These are phyloP conservation scores for Oreotrochilus melanogaster DNA, from an alignment of 2,113 vertebrate species.

Conservation along the genomic window DNA sequence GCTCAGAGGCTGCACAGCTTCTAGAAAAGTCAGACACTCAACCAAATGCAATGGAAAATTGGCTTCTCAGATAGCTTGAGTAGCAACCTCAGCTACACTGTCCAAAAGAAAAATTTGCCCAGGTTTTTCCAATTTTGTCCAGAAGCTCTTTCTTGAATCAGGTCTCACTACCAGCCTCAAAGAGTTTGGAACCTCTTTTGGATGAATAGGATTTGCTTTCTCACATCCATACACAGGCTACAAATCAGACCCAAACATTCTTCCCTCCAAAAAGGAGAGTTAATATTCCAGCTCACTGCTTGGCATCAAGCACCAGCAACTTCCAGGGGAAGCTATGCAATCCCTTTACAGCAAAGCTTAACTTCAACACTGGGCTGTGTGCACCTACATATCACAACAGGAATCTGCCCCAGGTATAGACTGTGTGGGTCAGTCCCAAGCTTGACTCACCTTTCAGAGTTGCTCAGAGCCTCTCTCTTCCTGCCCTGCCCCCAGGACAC, in stretches of 20 bases:
- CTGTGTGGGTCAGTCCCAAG: accelerated
- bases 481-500: not conserved
- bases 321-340: not conserved
- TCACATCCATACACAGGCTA: not conserved
- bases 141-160: not conserved
- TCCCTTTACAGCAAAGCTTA: not conserved
- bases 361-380: accelerated
- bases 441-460: not conserved
- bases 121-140: not conserved
- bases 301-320: not conserved
- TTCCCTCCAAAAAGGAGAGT: not conserved
- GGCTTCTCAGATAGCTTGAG: not conserved
- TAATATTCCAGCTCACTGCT: not conserved
- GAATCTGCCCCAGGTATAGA: not conserved
- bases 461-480: not conserved
- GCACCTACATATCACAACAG: not conserved
- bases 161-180: not conserved
- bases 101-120: not conserved
- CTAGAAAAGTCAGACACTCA: not conserved
- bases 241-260: not conserved
- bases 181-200: not conserved
- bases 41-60: not conserved
- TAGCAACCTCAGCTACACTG: not conserved
- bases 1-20: not conserved
- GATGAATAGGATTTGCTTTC: not conserved